Evolutionary conservation across 2,888 invertebrate genomes (phyloP).

Genomic region (Agrilus biguttatus): DNA sequence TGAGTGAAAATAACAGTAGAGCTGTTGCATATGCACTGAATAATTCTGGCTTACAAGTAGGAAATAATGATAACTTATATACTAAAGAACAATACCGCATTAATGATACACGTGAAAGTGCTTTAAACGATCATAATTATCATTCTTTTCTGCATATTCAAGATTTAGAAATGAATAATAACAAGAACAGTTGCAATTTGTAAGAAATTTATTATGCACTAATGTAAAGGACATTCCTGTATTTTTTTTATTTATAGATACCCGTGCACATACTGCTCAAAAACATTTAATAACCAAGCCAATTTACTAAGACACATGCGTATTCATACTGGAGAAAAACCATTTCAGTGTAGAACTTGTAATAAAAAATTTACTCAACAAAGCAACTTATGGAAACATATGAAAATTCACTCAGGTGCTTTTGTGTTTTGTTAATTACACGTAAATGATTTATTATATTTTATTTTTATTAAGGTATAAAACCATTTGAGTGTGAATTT

Average conservation of each 20-base stretch:
- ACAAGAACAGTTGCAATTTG: background rate
- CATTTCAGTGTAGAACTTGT: constrained; percentile 13
- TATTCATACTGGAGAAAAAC: constrained; percentile 12
- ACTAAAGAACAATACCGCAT: no score
- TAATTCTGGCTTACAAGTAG: no score
- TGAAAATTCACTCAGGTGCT: constrained; percentile 11
- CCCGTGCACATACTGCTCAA: constrained; percentile 8
- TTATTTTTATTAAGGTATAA: constrained; percentile 9
- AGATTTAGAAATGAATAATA: constrained; percentile 3
- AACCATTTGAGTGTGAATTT: constrained; percentile 12
- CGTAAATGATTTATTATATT: background rate
- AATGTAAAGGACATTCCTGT: background rate
- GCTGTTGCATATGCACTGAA: no score
- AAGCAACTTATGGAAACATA: constrained; percentile 14
- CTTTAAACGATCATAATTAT: constrained; percentile 7
- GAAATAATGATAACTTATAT: no score
- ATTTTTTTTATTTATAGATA: constrained; percentile 4
- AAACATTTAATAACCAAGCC: constrained; percentile 9
- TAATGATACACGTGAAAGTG: constrained; percentile 1
- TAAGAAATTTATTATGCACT: background rate
- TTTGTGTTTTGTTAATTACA: background rate
- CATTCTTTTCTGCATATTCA: constrained; percentile 4
- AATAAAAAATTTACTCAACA: constrained; percentile 13
- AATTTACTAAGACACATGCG: constrained; percentile 11
- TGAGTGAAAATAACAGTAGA: no score